phyloP scores from a whole-genome alignment of 1,140 invertebrate species.

The Drosophila burlai region DNA sequence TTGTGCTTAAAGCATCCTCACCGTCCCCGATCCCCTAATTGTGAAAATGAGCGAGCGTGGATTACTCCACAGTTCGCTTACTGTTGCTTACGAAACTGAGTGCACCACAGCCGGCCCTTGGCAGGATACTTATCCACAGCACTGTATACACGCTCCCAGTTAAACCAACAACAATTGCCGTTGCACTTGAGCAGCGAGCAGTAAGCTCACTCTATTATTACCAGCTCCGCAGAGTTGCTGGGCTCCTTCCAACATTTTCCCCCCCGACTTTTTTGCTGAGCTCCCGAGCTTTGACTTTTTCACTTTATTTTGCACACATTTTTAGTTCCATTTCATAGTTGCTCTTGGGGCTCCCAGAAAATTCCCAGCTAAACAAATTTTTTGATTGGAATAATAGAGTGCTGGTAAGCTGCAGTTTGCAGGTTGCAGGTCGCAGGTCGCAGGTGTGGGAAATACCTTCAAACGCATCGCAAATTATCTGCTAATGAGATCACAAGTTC shows the following conservation, averaged over 20 bases:
- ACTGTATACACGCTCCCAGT: slow-evolving; percentile 44
- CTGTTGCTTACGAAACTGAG: slow-evolving; percentile 57
- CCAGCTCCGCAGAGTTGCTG: slow-evolving; percentile 20
- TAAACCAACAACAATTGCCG: slow-evolving; percentile 70
- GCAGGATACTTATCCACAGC: slow-evolving; percentile 46
- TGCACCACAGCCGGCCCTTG: slow-evolving; percentile 14
- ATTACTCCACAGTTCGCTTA: slow-evolving; percentile 69
- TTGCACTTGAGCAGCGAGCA: slow-evolving; percentile 77
- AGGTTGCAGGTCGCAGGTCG: not conserved
- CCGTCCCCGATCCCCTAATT: slow-evolving; percentile 48
- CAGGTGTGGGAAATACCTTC: slow-evolving; percentile 39
- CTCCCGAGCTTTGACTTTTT: slow-evolving; percentile 45
- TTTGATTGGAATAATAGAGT: slow-evolving; percentile 22
- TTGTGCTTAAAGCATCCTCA: slow-evolving; percentile 64
- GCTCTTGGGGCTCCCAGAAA: slow-evolving; percentile 2
- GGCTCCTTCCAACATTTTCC: not conserved
- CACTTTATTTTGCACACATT: slow-evolving; percentile 34
- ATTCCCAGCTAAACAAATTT: slow-evolving; percentile 40
- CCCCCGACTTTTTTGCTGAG: not conserved
- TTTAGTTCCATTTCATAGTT: slow-evolving; percentile 50
- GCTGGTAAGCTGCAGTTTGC: not conserved
- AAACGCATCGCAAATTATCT: slow-evolving; percentile 59
- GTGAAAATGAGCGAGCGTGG: slow-evolving; percentile 60
- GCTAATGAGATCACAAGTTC: slow-evolving; percentile 61
- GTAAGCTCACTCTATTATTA: slow-evolving; percentile 78